Conservation (phyloP, 2,113 vertebrate genomes). For the Channa maculata region DNA sequence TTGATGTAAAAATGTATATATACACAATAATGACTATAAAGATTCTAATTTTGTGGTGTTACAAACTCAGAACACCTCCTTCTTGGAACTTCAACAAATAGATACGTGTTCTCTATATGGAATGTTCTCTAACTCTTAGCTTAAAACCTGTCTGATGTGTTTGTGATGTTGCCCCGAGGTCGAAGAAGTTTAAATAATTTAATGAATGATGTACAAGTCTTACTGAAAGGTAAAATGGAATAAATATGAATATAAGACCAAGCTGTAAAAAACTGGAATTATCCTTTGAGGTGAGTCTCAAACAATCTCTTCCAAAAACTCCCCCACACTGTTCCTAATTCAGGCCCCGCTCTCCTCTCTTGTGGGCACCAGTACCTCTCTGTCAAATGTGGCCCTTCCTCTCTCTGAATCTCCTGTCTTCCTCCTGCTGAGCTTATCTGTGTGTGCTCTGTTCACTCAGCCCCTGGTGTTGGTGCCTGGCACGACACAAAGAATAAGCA, state of each 20-base stretch:
- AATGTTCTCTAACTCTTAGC: too few relatives aligned
- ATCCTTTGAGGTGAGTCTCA: conserved; percentile 18
- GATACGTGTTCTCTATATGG: too few relatives aligned
- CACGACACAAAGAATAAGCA: conserved; percentile 62
- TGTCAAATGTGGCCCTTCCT: conserved; percentile 43
- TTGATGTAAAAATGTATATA: too few relatives aligned
- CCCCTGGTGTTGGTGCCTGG: conserved; percentile 51
- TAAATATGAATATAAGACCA: neutral
- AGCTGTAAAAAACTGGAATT: conserved; percentile 1
- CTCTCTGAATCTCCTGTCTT: conserved; percentile 31
- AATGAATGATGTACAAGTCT: neutral
- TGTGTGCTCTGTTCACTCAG: conserved; percentile 59
- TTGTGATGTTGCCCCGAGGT: neutral
- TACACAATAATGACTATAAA: too few relatives aligned
- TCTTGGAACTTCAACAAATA: too few relatives aligned
- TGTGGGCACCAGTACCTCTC: conserved; percentile 30
- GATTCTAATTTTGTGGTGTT: too few relatives aligned
- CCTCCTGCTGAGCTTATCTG: conserved; percentile 68
- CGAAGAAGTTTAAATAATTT: neutral
- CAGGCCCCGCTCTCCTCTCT: conserved; percentile 35
- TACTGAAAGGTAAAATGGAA: neutral
- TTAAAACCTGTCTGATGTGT: neutral
- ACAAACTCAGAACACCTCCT: too few relatives aligned
- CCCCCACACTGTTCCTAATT: conserved; percentile 44
- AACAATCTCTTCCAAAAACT: conserved; percentile 24